Conservation (phyloP, 2,797 vertebrate species). For the Rousettus madagascariensis region DNA sequence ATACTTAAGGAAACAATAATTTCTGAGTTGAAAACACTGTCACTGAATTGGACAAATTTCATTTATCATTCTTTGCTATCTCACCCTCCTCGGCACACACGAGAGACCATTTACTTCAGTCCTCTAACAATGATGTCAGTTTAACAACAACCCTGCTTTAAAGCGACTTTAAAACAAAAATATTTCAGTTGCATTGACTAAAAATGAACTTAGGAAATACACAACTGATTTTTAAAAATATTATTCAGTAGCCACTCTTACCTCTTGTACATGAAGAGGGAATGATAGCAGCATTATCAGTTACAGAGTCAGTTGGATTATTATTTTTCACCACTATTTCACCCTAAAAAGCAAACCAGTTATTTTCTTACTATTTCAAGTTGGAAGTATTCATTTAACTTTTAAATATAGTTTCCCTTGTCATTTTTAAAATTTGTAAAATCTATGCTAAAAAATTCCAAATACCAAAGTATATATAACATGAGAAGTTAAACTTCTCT, state of each 20-base stretch:
- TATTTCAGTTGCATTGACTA: not conserved
- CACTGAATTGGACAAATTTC: not conserved
- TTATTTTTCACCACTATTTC: conserved; percentile 56
- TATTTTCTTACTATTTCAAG: conserved; percentile 39
- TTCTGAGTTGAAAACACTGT: conserved; percentile 9
- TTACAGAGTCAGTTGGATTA: conserved; percentile 41
- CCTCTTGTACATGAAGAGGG: conserved; percentile 71
- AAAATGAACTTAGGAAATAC: not conserved
- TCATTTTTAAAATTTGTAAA: conserved; percentile 42
- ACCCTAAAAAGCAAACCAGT: conserved; percentile 74
- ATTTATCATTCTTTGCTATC: not conserved
- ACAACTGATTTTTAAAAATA: not conserved
- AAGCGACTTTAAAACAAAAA: not conserved
- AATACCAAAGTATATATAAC: not conserved
- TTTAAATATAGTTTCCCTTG: not conserved
- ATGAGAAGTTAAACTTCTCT: not conserved
- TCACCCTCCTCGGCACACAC: not conserved
- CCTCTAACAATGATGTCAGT: not conserved
- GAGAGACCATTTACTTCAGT: not conserved
- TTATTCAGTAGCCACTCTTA: conserved; percentile 57
- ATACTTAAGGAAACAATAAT: not conserved
- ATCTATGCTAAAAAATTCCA: not conserved
- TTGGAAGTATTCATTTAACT: not conserved
- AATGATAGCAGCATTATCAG: conserved; percentile 36
- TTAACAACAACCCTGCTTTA: conserved; percentile 12